phyloP scores from a whole-genome alignment of 2,888 invertebrate species.

The Pterostichus madidus region DNA sequence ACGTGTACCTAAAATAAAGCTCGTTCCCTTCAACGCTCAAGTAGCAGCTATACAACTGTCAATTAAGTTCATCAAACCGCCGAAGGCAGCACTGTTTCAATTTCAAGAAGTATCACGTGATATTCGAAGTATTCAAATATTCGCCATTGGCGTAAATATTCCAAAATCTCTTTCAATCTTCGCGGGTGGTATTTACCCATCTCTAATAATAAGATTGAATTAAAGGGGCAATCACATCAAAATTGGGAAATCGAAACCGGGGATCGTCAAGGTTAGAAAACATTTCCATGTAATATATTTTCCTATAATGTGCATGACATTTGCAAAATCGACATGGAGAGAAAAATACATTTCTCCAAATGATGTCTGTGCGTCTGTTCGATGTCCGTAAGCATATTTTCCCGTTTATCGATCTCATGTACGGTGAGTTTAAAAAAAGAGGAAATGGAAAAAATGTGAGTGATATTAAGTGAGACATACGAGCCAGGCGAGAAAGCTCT shows the following conservation, averaged over 20 bases:
- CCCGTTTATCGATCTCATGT: slow-evolving; percentile 11
- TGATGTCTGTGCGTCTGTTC: slow-evolving; percentile 27
- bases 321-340: slow-evolving; percentile 33
- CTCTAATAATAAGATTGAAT: slow-evolving; percentile 2
- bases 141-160: no score
- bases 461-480: slow-evolving; percentile 39
- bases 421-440: slow-evolving; percentile 24
- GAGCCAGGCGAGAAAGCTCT: slow-evolving; percentile 25
- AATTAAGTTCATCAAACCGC: no score
- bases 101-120: no score
- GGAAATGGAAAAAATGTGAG: slow-evolving; percentile 20
- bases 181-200: no score
- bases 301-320: slow-evolving; percentile 40
- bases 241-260: not conserved
- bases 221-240: slow-evolving; percentile 1
- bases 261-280: slow-evolving; percentile 15
- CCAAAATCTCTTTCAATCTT: no score
- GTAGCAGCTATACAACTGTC: no score
- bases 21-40: no score
- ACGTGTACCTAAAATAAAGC: no score
- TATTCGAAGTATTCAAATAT: no score
- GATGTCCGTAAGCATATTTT: slow-evolving; percentile 28
- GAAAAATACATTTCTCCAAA: slow-evolving; percentile 40
- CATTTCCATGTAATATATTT: slow-evolving; percentile 44
- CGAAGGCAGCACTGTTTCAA: no score